Evolutionary conservation across 2,797 vertebrate species (phyloP), one percentile per base, ranked within the genome.

Genomic region (Aldrovandia affinis): DNA sequence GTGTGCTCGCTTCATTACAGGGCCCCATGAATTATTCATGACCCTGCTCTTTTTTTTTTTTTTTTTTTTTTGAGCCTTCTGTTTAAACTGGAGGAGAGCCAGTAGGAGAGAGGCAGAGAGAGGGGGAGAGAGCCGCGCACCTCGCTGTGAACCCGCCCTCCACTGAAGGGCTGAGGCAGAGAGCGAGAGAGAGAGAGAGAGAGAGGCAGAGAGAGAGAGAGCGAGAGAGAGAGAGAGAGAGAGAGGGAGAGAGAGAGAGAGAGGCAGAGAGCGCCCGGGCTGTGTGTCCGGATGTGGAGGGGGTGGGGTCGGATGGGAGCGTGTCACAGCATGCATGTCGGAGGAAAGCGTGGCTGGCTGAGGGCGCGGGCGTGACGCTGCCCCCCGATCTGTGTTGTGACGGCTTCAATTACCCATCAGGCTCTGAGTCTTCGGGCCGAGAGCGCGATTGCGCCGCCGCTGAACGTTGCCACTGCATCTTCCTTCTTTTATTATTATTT

Each of bases 1-100:
- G 90, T 91, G 93, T 93, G 94, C 93, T 88, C 89, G 94, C 93
- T 95, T 95, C 92, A 95, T 95, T 95, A 95, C 94, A 90, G 92
- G 90, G 84, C 89, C 83, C 86, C 91, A 95, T 95, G 95, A 95
- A 96, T 95, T 94, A 95, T 95, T 92, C 92, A 95, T 92, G 91
- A 92, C 91, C 89, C 88, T 88, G 88, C 88, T 91, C 91, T 30
- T 42, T 77, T 77, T 77, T 79, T 65, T n/a, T n/a, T n/a, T n/a
- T 81, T 80, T 80, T 78, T 82, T 78, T 86, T 77, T 83, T 82
- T 87, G 90, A 88, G 90, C 93, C 92, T 94, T 94, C 94, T 95
- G 93, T 94, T 94, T 91, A 88, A 93, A 94, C 92, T 86, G 85
- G 80, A 83, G 70, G 68, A 55, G 68, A 83, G 85, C 83, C 82